phyloP scores from a whole-genome alignment of 2,113 vertebrate species.

The Dendrocopos noguchii region DNA sequence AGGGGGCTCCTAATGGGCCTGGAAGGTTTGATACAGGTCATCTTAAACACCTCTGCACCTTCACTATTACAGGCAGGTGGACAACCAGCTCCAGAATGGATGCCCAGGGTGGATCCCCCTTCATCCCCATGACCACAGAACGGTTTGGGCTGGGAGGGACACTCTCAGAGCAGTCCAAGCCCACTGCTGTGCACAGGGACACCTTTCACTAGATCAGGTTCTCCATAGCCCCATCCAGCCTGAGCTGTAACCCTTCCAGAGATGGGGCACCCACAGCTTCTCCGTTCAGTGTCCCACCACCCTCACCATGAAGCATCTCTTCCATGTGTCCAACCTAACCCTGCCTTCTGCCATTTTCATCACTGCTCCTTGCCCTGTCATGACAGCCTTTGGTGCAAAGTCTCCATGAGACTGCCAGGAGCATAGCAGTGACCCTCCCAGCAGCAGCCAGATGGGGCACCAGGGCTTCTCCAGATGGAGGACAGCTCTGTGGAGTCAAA shows the following conservation, averaged over 20 bases:
- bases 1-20: background rate
- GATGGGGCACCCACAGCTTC: background rate
- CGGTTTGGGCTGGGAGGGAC: background rate
- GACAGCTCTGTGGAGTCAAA: background rate
- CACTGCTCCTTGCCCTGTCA: background rate
- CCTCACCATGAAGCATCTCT: background rate
- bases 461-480: background rate
- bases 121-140: background rate
- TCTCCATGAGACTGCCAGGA: background rate
- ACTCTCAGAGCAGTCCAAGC: background rate
- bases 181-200: rapidly evolving
- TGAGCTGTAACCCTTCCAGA: background rate
- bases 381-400: background rate
- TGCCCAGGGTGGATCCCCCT: background rate
- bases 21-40: background rate
- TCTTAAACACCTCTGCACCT: background rate
- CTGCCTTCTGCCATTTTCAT: background rate
- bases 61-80: background rate
- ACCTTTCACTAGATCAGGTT: background rate
- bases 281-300: background rate
- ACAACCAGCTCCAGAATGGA: background rate
- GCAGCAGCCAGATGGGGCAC: background rate
- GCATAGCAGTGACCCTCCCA: background rate
- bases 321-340: background rate
- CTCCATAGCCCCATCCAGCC: background rate